These are phyloP conservation scores for Brachionus rotundiformis DNA, from an alignment of 1,140 invertebrate genomes.

Conservation along the genomic window DNA sequence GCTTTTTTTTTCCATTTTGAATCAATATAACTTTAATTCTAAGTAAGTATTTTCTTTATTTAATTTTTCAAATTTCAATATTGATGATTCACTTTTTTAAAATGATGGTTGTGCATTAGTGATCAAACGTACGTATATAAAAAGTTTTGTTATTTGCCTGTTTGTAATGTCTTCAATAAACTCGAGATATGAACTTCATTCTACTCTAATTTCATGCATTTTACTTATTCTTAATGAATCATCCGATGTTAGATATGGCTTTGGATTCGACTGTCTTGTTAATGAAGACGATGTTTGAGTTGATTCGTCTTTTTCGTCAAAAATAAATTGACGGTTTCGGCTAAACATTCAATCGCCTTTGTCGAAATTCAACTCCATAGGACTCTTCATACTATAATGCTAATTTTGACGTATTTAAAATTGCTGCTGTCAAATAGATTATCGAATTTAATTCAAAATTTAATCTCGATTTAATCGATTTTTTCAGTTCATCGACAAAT, in stretches of 20 bases:
- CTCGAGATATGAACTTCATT: neutral
- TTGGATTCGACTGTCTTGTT: neutral
- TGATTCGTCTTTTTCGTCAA: neutral
- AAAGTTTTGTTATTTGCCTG: too few relatives aligned
- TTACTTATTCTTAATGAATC: neutral
- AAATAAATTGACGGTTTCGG: neutral
- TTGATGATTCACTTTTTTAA: too few relatives aligned
- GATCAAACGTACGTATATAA: too few relatives aligned
- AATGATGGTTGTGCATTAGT: too few relatives aligned
- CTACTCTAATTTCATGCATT: neutral
- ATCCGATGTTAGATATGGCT: neutral
- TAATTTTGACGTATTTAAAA: neutral
- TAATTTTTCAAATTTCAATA: too few relatives aligned
- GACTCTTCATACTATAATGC: neutral
- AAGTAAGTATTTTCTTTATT: too few relatives aligned
- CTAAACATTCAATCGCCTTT: neutral
- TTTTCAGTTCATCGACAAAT: neutral
- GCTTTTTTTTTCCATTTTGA: too few relatives aligned
- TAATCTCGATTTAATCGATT: neutral
- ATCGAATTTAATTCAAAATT: neutral
- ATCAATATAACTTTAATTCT: too few relatives aligned
- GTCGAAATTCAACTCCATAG: neutral
- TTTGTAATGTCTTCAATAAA: neutral
- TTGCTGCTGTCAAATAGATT: neutral
- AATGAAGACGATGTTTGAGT: too few relatives aligned